A percentile compares a stretch with the other conserved stretches of the same genome.
Evolutionary conservation across 64 coral and sea anemone species (phyloP).

Genomic region (Montipora foliosa): DNA sequence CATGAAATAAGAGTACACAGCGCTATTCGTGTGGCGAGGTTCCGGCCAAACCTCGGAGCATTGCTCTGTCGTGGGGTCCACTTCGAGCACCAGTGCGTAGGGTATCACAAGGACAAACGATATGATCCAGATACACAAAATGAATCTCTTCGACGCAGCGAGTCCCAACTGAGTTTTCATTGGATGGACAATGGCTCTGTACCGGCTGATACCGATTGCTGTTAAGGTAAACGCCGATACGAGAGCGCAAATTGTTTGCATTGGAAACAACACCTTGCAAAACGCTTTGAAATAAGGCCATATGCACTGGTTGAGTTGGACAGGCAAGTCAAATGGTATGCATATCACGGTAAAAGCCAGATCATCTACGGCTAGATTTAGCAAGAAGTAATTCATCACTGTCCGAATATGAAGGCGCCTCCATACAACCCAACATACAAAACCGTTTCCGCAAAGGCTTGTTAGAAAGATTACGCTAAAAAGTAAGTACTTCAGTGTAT

Average conservation of each 20-base stretch:
- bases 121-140: conserved; percentile 62
- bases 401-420: conserved; percentile 73
- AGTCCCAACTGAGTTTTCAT: conserved; percentile 75
- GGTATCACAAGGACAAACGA: conserved; percentile 79
- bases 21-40: conserved; percentile 38
- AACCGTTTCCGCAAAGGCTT: conserved; percentile 71
- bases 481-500: conserved; percentile 63
- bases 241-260: conserved; percentile 84
- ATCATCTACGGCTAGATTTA: conserved; percentile 78
- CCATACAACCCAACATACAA: conserved; percentile 86
- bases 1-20: conserved; percentile 68
- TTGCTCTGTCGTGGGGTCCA: conserved; percentile 46
- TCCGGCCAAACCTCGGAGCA: conserved; percentile 83
- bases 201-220: conserved; percentile 82
- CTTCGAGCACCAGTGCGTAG: conserved; percentile 63
- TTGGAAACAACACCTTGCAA: conserved; percentile 78
- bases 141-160: conserved; percentile 46
- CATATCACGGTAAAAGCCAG: conserved; percentile 88
- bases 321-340: conserved; percentile 87
- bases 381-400: conserved; percentile 91
- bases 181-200: conserved; percentile 80
- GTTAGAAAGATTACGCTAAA: conserved; percentile 67
- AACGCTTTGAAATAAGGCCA: conserved; percentile 81
- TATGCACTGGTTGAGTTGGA: conserved; percentile 68
- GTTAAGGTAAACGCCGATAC: conserved; percentile 79